Conservation (phyloP, 2,888 invertebrate genomes). For the Agapostemon virescens region DNA sequence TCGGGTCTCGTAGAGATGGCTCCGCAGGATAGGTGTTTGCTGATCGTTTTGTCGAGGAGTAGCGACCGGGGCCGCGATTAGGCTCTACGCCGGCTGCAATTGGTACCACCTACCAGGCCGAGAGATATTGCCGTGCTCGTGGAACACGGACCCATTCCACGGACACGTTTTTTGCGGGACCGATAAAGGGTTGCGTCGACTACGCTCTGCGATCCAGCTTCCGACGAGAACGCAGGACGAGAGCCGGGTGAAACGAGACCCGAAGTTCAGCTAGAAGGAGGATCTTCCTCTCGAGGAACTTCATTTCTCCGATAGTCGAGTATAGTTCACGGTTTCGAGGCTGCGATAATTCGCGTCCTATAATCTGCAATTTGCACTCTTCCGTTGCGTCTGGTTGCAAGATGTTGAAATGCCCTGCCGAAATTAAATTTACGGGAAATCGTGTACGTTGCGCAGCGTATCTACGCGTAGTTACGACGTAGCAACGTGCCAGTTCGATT, state of each 20-base stretch:
- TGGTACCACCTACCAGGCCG: conserved; percentile 46
- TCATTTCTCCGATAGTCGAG: too few species aligned
- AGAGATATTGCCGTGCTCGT: conserved; percentile 48
- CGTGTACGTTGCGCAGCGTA: too few species aligned
- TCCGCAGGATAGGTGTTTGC: conserved; percentile 39
- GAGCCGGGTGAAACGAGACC: neutral
- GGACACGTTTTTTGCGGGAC: conserved; percentile 7
- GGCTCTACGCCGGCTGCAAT: conserved; percentile 32
- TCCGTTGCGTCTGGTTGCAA: too few species aligned
- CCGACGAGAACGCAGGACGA: neutral
- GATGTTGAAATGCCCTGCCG: too few species aligned
- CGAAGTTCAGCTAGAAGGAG: neutral
- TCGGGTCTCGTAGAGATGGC: conserved; percentile 34
- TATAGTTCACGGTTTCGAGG: too few species aligned
- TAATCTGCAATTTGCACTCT: too few species aligned
- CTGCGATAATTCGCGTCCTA: too few species aligned
- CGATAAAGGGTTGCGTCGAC: conserved; percentile 30
- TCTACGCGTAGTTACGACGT: too few species aligned
- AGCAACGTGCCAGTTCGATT: too few species aligned
- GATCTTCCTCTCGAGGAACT: too few species aligned
- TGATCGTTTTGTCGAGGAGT: conserved; percentile 58
- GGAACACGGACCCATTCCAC: conserved; percentile 25
- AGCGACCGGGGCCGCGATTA: conserved; percentile 48
- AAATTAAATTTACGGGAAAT: too few species aligned
- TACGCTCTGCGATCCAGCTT: conserved; percentile 20